Base-by-base conservation (phyloP, 35 echinoderm and acorn worm species). In the Apostichopus japonicus region DNA sequence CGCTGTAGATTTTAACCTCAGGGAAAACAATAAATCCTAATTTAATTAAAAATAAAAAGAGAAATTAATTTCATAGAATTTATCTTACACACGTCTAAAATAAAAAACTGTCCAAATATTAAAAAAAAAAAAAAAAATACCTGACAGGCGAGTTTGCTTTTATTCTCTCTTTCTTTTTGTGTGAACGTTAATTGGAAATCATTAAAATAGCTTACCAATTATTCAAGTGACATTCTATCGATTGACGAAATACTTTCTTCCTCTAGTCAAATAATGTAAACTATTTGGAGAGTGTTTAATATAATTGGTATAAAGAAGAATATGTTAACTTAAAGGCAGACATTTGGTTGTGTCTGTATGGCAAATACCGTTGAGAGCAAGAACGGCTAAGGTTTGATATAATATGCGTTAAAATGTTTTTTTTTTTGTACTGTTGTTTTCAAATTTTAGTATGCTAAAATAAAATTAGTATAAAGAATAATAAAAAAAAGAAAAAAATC, bases 1-100 rank as follows among this genome's bases (percentile, higher is more conserved):
- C 6, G 71, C 57, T 19, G 71, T 15, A 75, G 15, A 75, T 14
- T 75, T 23, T 75, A 75, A 75, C 57, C 57, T 75, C 16, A 75
- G 13, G 17, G 71, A 75, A 75, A 21, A n/a, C 71, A 21, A 19
- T 75, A 21, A 75, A 61, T 61, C 7, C 57, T 61, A 61, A 61
- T 61, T 61, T 61, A 61, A 61, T 61, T 13, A 61, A 61, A 61
- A 8, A 8, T 61, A 13, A 61, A 61, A 61, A 75, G 71, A 19
- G n/a, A 75, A 75, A 19, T 75, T 75, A 75, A 75, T 75, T 75
- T 75, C 17, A 75, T 75, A 75, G 71, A 19, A 75, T 21, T 75
- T 75, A 23, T n/a, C 71, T 75, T 75, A 75, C 16, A 19, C 15
- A 75, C 16, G 21, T 75, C 71, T 61, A 75, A 75, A 75, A 75